phyloP scores from a whole-genome alignment of 1,140 invertebrate genomes.

The Metopolophium dirhodum region DNA sequence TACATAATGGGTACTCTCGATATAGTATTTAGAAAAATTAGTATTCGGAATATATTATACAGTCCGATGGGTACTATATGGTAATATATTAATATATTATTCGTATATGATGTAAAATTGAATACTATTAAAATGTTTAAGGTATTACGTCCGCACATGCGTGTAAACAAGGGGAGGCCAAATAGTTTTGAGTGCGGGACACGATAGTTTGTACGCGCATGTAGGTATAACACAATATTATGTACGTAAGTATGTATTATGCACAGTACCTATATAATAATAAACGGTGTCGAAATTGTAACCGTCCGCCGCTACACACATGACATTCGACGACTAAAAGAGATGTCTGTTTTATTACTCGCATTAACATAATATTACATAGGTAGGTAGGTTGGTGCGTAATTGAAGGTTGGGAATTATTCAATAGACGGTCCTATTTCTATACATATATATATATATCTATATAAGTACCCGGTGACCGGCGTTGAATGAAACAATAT shows the following conservation, averaged over 20 bases:
- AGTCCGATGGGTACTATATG: background rate
- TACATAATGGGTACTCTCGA: background rate
- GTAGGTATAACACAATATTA: background rate
- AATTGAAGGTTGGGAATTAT: slow-evolving; percentile 8
- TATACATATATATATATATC: background rate
- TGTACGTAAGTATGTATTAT: background rate
- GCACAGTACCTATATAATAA: background rate
- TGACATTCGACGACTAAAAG: background rate
- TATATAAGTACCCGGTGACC: background rate
- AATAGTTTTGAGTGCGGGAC: background rate
- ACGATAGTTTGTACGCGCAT: background rate
- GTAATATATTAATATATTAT: background rate
- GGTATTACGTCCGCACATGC: background rate
- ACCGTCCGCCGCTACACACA: background rate
- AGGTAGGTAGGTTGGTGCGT: background rate
- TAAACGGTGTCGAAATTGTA: background rate
- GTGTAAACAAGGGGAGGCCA: background rate
- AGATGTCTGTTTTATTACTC: background rate
- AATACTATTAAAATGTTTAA: background rate
- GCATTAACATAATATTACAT: background rate
- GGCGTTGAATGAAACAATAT: background rate
- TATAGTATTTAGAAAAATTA: background rate
- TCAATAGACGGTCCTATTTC: background rate
- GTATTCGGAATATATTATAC: background rate
- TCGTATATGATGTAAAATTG: background rate